Evolutionary conservation across 1,140 invertebrate genomes (phyloP).

Genomic region (Drosophila ficusphila): DNA sequence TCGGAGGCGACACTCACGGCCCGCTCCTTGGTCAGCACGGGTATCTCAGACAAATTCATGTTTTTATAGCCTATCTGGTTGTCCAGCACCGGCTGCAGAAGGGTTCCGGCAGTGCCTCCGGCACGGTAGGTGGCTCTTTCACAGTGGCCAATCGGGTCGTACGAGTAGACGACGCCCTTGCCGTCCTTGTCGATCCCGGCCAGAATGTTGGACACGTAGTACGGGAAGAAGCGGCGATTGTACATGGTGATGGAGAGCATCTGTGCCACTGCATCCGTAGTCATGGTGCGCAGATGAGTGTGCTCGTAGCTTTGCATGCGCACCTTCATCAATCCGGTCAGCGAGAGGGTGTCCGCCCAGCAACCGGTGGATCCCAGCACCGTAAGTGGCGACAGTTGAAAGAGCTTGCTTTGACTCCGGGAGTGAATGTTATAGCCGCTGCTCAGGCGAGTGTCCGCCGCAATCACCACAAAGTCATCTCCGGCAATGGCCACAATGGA

Average conservation of each 20-base stretch:
- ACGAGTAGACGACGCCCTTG: conserved; percentile 97
- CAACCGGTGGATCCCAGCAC: conserved; percentile 96
- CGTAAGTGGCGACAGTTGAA: conserved; percentile 91
- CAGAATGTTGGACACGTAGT: conserved; percentile 97
- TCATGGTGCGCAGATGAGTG: conserved; percentile 97
- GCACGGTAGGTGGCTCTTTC: conserved; percentile 92
- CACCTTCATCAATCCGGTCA: conserved; percentile 93
- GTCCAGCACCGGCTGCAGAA: conserved; percentile 94
- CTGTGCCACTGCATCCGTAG: conserved; percentile 95
- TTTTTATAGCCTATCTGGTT: conserved; percentile 96
- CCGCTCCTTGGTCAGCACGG: conserved; percentile 89
- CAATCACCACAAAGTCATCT: conserved; percentile 93
- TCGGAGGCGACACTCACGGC: conserved; percentile 95
- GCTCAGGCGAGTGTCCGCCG: conserved; percentile 96
- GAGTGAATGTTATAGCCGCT: conserved; percentile 95
- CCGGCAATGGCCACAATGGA: conserved; percentile 97
- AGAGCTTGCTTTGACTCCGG: conserved; percentile 94
- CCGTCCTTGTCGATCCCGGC: conserved; percentile 95
- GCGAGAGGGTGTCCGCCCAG: conserved; percentile 98
- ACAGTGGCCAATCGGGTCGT: conserved; percentile 98
- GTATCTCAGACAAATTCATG: conserved; percentile 89
- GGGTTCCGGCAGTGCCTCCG: conserved; percentile 92
- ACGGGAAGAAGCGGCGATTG: conserved; percentile 98
- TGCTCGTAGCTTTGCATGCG: conserved; percentile 98
- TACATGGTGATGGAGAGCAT: conserved; percentile 98